phyloP scores from a whole-genome alignment of 2,113 vertebrate genomes.

The Tupaia tana region DNA sequence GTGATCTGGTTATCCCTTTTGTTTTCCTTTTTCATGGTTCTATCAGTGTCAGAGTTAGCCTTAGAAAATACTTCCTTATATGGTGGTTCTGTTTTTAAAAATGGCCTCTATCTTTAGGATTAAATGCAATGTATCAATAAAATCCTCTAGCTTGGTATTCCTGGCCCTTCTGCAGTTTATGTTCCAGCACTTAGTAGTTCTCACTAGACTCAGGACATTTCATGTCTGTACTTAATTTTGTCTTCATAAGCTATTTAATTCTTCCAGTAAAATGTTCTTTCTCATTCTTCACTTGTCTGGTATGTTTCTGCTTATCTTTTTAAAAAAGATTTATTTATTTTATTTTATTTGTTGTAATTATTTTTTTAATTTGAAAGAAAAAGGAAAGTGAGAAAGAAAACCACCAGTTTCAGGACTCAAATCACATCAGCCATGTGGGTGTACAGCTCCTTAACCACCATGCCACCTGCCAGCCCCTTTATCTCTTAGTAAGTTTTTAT shows the following conservation, averaged over 20 bases:
- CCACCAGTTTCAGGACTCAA: too few relatives aligned
- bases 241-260: background rate
- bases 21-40: background rate
- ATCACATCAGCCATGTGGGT: too few relatives aligned
- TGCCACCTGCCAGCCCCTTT: too few relatives aligned
- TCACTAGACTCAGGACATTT: background rate
- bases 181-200: background rate
- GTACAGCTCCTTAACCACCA: too few relatives aligned
- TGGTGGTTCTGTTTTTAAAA: background rate
- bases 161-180: background rate
- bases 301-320: conserved; percentile 41
- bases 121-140: background rate
- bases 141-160: background rate
- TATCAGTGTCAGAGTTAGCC: background rate
- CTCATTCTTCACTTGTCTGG: background rate
- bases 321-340: background rate
- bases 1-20: background rate
- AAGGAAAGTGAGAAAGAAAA: too few relatives aligned
- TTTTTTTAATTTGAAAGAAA: too few relatives aligned
- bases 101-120: background rate
- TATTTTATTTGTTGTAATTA: too few relatives aligned
- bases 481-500: background rate
- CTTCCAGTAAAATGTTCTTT: background rate
- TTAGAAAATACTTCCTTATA: background rate
- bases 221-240: background rate